Percentiles rank a stretch among this genome's conserved stretches.
phyloP scores from a whole-genome alignment of 1,140 invertebrate genomes.

The Zaprionus ghesquierei region DNA sequence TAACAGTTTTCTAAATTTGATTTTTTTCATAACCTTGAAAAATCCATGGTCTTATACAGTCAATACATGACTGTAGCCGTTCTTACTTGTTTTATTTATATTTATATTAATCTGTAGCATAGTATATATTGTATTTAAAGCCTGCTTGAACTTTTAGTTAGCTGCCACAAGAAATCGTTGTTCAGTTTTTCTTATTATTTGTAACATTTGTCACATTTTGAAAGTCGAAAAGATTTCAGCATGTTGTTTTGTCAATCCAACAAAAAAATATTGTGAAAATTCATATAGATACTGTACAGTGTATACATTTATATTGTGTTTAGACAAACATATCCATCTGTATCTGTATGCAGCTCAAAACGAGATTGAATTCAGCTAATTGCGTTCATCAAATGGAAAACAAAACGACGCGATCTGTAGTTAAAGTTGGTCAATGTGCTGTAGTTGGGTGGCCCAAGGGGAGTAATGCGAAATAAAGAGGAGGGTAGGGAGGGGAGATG shows the following conservation, averaged over 20 bases:
- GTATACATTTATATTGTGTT: too few relatives aligned
- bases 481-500: not conserved
- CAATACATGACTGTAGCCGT: too few relatives aligned
- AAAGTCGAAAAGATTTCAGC: not conserved
- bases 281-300: not conserved
- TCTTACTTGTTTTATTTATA: too few relatives aligned
- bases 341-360: not conserved
- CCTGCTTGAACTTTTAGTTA: not conserved
- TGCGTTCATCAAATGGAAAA: not conserved
- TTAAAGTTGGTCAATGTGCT: constrained; percentile 33
- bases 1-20: too few relatives aligned
- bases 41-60: too few relatives aligned
- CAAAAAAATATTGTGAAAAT: not conserved
- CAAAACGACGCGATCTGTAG: not conserved
- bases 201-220: not conserved
- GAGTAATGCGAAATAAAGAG: not conserved
- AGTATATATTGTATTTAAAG: not conserved
- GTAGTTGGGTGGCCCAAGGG: not conserved
- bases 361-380: constrained; percentile 4
- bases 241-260: not conserved
- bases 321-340: not conserved
- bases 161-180: not conserved
- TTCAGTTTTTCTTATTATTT: not conserved
- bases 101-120: not conserved
- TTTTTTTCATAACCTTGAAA: too few relatives aligned